Evolutionary conservation across 2,113 vertebrate species (phyloP).

Genomic region (Crocuta crocuta): DNA sequence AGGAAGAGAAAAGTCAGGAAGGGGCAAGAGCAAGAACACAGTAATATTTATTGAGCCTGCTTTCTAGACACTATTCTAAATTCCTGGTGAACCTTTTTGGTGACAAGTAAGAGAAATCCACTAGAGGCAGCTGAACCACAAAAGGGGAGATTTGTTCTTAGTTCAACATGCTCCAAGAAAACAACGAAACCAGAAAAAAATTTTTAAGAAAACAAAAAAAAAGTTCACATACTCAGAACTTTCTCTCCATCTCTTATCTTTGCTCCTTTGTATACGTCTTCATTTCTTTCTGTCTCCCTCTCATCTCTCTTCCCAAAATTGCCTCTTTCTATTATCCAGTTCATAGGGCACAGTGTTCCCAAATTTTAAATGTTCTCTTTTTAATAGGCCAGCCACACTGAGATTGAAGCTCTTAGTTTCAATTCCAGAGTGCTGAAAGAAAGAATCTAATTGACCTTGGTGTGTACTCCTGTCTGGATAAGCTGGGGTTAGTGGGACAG

Average conservation of each 20-base stretch:
- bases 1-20: neutral
- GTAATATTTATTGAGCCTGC: neutral
- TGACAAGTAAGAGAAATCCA: neutral
- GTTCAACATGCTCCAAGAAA: neutral
- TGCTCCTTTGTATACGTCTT: neutral
- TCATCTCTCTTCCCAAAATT: neutral
- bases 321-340: neutral
- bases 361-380: neutral
- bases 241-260: neutral
- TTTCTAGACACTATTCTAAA: neutral
- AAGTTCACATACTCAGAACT: neutral
- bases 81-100: neutral
- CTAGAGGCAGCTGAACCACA: neutral
- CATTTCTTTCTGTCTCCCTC: neutral
- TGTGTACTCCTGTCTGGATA: neutral
- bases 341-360: neutral
- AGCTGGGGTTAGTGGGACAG: neutral
- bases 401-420: neutral
- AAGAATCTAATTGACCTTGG: neutral
- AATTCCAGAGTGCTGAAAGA: slow-evolving; percentile 6
- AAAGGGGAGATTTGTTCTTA: neutral
- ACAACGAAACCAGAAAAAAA: neutral
- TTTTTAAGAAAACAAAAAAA: neutral
- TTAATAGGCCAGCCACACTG: neutral
- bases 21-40: neutral